Conservation (phyloP, 2,888 invertebrate species). For the Capitulum mitella region DNA sequence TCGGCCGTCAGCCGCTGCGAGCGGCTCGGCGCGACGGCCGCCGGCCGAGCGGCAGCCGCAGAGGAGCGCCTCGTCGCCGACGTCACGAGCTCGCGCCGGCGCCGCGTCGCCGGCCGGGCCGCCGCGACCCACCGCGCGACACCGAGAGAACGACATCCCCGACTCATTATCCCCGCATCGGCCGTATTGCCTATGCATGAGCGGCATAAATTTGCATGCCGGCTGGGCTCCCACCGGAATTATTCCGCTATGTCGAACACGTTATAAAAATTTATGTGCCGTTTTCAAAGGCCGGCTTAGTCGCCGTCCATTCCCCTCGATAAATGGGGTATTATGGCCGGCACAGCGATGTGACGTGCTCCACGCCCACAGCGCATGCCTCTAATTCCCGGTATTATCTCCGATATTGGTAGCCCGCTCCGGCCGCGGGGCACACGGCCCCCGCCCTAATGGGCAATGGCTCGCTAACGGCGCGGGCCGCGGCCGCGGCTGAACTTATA, state of each 20-base stretch:
- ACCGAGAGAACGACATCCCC: neutral
- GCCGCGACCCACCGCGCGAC: neutral
- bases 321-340: neutral
- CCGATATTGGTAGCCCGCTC: neutral
- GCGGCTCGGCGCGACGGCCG: neutral
- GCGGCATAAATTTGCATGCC: slow-evolving; percentile 3
- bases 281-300: neutral
- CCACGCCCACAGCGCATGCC: neutral
- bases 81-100: no score
- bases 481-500: neutral
- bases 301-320: neutral
- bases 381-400: neutral
- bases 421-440: neutral
- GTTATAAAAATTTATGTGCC: neutral
- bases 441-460: neutral
- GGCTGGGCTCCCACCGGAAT: neutral
- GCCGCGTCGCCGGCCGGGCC: neutral
- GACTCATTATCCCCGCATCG: neutral
- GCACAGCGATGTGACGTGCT: neutral
- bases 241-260: neutral
- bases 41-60: no score
- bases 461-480: neutral
- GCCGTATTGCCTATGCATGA: neutral
- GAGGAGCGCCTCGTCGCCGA: no score
- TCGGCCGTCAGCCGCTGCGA: neutral